Percentiles rank a stretch among this genome's conserved stretches.
Evolutionary conservation across 2,888 invertebrate species (phyloP).

Genomic region (Didymodactylos carnosus): DNA sequence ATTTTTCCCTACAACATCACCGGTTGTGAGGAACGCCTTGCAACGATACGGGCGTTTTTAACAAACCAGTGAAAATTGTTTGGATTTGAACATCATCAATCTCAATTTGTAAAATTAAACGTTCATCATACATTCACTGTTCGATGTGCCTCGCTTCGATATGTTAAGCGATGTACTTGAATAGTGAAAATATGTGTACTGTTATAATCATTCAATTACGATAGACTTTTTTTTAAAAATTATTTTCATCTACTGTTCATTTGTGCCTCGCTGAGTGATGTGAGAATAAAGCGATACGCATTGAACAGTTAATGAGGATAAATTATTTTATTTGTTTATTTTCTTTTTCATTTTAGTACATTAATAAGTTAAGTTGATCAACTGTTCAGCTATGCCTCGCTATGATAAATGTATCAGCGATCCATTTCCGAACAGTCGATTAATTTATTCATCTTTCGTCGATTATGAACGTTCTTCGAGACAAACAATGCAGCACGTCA

Average conservation of each 20-base stretch:
- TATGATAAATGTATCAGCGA: background rate
- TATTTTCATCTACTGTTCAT: background rate
- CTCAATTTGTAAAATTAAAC: too few relatives aligned
- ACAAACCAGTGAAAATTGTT: background rate
- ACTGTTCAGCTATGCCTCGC: background rate
- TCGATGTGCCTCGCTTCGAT: background rate
- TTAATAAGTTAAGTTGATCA: too few relatives aligned
- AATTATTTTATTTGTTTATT: background rate
- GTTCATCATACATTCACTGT: background rate
- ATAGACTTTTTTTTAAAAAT: too few relatives aligned
- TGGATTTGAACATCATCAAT: too few relatives aligned
- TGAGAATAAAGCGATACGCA: background rate
- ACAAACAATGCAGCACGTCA: background rate
- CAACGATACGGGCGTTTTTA: background rate
- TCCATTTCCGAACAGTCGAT: background rate
- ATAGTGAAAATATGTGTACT: background rate
- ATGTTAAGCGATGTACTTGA: background rate
- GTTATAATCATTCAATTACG: background rate
- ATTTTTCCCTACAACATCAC: background rate
- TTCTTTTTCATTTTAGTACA: background rate
- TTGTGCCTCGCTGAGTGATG: background rate
- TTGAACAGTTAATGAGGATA: background rate
- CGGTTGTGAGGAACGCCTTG: background rate
- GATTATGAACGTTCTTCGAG: background rate
- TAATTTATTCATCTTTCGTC: too few relatives aligned